Evolutionary conservation across 2,797 vertebrate genomes (phyloP).

Genomic region (Podarcis lilfordi): DNA sequence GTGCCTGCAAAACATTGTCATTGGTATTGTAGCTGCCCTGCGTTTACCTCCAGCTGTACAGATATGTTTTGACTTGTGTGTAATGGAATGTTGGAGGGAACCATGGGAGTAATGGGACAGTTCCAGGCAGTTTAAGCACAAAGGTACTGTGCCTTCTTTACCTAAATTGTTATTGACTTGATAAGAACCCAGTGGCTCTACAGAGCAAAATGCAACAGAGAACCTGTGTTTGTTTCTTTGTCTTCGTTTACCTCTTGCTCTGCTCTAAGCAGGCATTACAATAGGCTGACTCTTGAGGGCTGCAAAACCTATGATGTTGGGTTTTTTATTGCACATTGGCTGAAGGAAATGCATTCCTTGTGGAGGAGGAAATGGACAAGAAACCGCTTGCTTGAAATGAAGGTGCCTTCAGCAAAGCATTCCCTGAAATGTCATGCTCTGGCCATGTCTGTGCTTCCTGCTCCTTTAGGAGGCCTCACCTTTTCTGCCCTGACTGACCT

Average conservation of each 20-base stretch:
- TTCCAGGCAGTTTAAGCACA: not conserved
- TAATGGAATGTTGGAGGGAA: not conserved
- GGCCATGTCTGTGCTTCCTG: not conserved
- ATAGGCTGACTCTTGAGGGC: not conserved
- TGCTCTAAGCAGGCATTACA: not conserved
- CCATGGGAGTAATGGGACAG: not conserved
- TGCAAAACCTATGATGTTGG: not conserved
- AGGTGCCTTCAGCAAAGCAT: not conserved
- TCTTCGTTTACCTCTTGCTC: not conserved
- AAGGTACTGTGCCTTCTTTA: not conserved
- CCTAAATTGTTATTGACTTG: not conserved
- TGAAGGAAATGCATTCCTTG: conserved; percentile 14
- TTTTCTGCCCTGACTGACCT: not conserved
- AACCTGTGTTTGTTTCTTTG: not conserved
- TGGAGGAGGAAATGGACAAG: conserved; percentile 13
- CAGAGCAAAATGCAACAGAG: not conserved
- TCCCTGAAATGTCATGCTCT: not conserved
- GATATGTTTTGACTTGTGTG: conserved; percentile 23
- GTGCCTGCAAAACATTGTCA: not conserved
- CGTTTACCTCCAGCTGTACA: not conserved
- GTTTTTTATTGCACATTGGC: not conserved
- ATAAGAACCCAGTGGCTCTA: not conserved
- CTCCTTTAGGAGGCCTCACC: not conserved
- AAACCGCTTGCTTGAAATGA: conserved; percentile 8
- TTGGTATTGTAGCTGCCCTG: not conserved